phyloP scores from a whole-genome alignment of 1,140 invertebrate species.

The Spodoptera frugiperda region DNA sequence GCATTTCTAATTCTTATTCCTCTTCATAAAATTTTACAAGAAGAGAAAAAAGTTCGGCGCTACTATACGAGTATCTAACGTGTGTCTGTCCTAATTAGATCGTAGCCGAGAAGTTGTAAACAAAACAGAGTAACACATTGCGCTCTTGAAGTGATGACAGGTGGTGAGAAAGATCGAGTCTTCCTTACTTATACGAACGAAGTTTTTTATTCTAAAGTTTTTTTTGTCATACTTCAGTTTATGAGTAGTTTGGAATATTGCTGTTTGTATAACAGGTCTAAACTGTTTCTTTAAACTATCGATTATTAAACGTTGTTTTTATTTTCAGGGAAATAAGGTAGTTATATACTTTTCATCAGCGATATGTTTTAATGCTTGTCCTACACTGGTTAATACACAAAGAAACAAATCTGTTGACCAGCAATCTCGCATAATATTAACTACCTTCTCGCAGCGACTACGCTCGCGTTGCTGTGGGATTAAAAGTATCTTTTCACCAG shows the following conservation, averaged over 20 bases:
- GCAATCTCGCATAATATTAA: too few relatives aligned
- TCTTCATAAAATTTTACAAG: background rate
- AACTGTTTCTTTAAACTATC: conserved; percentile 3
- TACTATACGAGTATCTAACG: too few relatives aligned
- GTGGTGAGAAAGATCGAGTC: conserved; percentile 54
- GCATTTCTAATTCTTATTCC: background rate
- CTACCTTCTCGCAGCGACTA: too few relatives aligned
- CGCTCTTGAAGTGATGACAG: conserved; percentile 65
- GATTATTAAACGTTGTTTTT: background rate
- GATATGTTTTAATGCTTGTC: too few relatives aligned
- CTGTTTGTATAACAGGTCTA: background rate
- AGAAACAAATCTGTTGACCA: too few relatives aligned
- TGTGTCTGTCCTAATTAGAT: conserved; percentile 64
- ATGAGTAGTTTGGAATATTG: background rate
- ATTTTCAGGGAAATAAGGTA: too few relatives aligned
- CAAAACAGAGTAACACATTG: conserved; percentile 61
- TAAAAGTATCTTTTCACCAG: too few relatives aligned
- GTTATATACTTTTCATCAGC: too few relatives aligned
- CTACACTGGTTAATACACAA: too few relatives aligned
- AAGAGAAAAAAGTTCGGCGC: background rate
- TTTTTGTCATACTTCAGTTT: too few relatives aligned
- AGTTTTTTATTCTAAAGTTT: background rate
- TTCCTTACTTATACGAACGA: background rate
- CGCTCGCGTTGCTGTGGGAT: too few relatives aligned
- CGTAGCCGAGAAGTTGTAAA: conserved; percentile 63